Percentiles rank a stretch among this genome's conserved stretches.
Evolutionary conservation across 30 jellyfish, hydroid and myxozoan genomes (phyloP).

Genomic region (Rhopilema esculentum): DNA sequence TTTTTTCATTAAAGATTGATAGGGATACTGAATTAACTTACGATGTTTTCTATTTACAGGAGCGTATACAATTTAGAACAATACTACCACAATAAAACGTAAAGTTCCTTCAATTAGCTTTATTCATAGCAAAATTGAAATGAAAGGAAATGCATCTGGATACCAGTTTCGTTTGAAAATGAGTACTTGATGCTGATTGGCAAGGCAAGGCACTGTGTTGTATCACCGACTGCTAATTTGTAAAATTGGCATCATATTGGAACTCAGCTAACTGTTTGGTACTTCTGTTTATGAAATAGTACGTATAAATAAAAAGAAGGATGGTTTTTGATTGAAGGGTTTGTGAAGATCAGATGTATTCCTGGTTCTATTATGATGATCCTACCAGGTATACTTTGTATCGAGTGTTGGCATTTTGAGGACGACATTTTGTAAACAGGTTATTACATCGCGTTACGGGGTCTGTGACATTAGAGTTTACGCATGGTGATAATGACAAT

Average conservation of each 20-base stretch:
- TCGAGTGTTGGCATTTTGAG: too few species aligned
- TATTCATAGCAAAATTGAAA: background rate
- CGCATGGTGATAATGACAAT: too few species aligned
- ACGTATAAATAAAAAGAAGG: too few species aligned
- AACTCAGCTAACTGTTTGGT: background rate
- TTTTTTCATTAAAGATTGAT: constrained; percentile 2
- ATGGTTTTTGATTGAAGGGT: too few species aligned
- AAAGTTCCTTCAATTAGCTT: background rate
- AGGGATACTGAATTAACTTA: background rate
- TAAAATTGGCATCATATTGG: background rate
- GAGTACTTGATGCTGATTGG: background rate
- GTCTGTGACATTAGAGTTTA: too few species aligned
- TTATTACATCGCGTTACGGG: too few species aligned
- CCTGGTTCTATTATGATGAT: too few species aligned
- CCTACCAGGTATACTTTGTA: too few species aligned
- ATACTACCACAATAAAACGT: constrained; percentile 33
- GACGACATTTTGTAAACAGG: too few species aligned
- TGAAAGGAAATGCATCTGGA: background rate
- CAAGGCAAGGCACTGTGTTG: background rate
- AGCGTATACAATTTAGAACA: constrained; percentile 16
- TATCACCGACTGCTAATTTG: background rate
- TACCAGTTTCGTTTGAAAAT: background rate
- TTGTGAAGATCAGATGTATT: too few species aligned
- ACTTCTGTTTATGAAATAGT: background rate
- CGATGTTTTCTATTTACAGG: constrained; percentile 7